Conservation (phyloP, 1,140 invertebrate species). For the Scaptomyza pallida region DNA sequence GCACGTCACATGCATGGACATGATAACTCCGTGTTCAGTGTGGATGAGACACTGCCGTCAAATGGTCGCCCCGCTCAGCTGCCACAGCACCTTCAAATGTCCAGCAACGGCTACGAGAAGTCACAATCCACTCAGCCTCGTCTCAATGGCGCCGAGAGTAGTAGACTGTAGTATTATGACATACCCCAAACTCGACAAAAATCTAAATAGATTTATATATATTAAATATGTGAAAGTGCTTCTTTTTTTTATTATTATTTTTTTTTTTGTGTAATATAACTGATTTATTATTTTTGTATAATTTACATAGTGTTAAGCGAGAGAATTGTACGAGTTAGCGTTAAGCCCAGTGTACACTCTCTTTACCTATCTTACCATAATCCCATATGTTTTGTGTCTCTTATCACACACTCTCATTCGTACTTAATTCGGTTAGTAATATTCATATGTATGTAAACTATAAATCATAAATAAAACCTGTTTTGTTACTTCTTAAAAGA, state of each 20-base stretch:
- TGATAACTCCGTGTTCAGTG: slow-evolving; percentile 78
- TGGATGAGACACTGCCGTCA: slow-evolving; percentile 67
- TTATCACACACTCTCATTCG: slow-evolving; percentile 5
- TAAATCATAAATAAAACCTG: slow-evolving; percentile 54
- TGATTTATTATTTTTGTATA: slow-evolving; percentile 57
- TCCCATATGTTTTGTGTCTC: background rate
- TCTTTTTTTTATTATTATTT: slow-evolving; percentile 23
- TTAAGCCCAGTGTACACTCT: slow-evolving; percentile 25
- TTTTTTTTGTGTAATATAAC: slow-evolving; percentile 51
- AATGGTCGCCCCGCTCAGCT: slow-evolving; percentile 70
- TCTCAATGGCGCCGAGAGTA: slow-evolving; percentile 72
- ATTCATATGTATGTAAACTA: slow-evolving; percentile 21
- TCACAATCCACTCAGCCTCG: slow-evolving; percentile 44
- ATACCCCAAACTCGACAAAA: slow-evolving; percentile 14
- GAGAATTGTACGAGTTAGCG: slow-evolving; percentile 18
- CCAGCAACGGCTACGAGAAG: slow-evolving; percentile 71
- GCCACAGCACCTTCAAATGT: slow-evolving; percentile 77
- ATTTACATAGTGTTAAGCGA: slow-evolving; percentile 45
- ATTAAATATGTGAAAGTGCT: slow-evolving; percentile 24
- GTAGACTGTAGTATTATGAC: slow-evolving; percentile 74
- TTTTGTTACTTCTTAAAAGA: slow-evolving; percentile 52
- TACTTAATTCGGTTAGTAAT: slow-evolving; percentile 37
- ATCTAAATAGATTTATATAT: slow-evolving; percentile 9
- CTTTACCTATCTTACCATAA: background rate
- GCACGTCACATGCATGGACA: slow-evolving; percentile 76